Evolutionary conservation across 2,113 vertebrate genomes (phyloP).

Genomic region (Suricata suricatta): DNA sequence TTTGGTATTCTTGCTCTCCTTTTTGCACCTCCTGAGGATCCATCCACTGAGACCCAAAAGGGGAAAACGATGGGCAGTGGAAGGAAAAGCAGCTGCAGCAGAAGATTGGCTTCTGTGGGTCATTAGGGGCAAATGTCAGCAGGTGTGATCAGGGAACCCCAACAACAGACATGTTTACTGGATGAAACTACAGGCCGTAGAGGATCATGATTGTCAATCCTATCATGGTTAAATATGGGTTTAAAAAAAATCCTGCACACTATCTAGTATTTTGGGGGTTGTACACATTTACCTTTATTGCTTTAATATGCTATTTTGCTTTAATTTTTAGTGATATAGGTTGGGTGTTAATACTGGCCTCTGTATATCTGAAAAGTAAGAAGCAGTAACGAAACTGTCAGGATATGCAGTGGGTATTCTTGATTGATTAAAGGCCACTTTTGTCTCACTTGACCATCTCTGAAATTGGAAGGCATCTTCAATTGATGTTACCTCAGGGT

Average conservation of each 20-base stretch:
- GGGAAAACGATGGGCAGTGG: not conserved
- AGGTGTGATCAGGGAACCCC: not conserved
- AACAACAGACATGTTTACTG: not conserved
- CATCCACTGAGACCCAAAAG: not conserved
- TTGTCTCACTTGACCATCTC: not conserved
- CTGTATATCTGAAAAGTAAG: not conserved
- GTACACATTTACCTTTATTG: slow-evolving; percentile 12
- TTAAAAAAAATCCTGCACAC: not conserved
- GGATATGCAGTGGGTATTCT: not conserved
- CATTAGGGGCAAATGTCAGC: not conserved
- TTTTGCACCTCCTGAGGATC: not conserved
- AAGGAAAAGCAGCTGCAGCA: not conserved
- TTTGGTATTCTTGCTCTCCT: not conserved
- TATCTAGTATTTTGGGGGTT: not conserved
- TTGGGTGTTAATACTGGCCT: not conserved
- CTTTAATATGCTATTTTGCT: slow-evolving; percentile 9
- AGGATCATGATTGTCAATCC: not conserved
- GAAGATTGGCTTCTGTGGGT: not conserved
- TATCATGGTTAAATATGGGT: not conserved
- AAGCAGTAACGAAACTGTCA: not conserved
- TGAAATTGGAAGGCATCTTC: not conserved
- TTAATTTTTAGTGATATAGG: not conserved
- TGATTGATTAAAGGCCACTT: not conserved
- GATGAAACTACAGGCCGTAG: not conserved
- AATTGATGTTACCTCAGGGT: not conserved